phyloP scores from a whole-genome alignment of 1,140 invertebrate genomes.

The Branchinecta lindahli region DNA sequence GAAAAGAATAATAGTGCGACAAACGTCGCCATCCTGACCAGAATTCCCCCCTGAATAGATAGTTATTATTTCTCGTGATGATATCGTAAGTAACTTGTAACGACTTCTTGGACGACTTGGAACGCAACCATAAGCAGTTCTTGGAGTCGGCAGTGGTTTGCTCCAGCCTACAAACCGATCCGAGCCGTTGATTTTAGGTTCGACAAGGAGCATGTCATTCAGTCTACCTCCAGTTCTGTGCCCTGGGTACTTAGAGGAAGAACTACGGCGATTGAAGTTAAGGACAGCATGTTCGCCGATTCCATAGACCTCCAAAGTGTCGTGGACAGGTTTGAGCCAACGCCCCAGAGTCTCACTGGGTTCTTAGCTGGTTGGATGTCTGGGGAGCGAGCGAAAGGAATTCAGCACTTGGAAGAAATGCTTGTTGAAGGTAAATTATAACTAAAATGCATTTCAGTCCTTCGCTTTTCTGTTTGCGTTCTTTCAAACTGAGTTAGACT shows the following conservation, averaged over 20 bases:
- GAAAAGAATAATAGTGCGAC: too few species aligned
- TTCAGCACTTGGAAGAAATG: neutral
- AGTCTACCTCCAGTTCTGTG: neutral
- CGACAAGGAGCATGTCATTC: neutral
- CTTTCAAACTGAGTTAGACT: too few species aligned
- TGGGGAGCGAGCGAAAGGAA: neutral
- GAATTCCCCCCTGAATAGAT: too few species aligned
- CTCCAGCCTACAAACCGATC: too few species aligned
- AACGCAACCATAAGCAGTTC: too few species aligned
- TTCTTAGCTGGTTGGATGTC: neutral
- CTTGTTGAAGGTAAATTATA: neutral
- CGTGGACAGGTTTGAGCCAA: neutral
- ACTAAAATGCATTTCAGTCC: too few species aligned
- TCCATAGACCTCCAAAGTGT: neutral
- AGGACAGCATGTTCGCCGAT: neutral
- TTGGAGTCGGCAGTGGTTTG: too few species aligned
- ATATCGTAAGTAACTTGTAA: too few species aligned
- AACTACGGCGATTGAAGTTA: neutral
- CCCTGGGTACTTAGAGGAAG: neutral
- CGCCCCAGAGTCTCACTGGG: neutral
- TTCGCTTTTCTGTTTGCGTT: too few species aligned
- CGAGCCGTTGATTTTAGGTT: neutral
- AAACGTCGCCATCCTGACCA: too few species aligned
- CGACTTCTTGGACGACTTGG: too few species aligned
- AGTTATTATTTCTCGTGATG: too few species aligned